Base-by-base conservation (phyloP, 2,113 vertebrate species). In the Melospiza melodia region DNA sequence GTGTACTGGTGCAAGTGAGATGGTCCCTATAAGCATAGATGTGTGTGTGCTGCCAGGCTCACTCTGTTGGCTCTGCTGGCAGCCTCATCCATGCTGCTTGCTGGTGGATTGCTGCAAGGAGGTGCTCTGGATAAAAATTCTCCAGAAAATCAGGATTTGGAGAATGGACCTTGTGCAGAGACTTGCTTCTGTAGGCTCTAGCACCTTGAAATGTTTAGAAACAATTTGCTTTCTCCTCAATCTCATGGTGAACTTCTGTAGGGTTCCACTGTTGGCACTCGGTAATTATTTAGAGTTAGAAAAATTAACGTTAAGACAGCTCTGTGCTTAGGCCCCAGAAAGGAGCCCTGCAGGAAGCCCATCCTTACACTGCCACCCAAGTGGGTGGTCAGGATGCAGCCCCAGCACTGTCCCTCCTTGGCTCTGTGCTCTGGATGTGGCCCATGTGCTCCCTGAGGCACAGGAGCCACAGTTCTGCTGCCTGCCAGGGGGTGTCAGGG, bases 391-490 rank as follows among this genome's bases (percentile, higher is more conserved):
- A 33, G 67, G 72, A 13, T 54, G 48, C 43, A 63, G n/a, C 30
- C 22, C 33, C 12, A 17, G 35, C 35, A 9, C 17, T 15, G 31
- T 6, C 3, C n/a, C 25, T 65, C 25, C 31, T 49, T 0, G 0
- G 43, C 16, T 51, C 19, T 48, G 21, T 52, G 68, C 33, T 72
- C 37, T 30, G 27, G 23, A 10, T 41, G 44, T 87, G 62, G 37
- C 21, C 22, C 18, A 8, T 9, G 7, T 63, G n/a, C 6, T 43
- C 17, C 41, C 35, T 25, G 48, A 55, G 33, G 11, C 4, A 12
- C 1, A 4, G 35, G 4, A 68, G 12, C 11, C 1, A 1, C 22
- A 35, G 43, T 49, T 83, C 37, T 84, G 18, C 48, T 61, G 61
- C 33, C 41, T 83, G 69, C 33, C 4, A 5, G 18, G 7, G 43